These are phyloP conservation scores for Buathra laborator DNA, from an alignment of 2,888 invertebrate species.

Conservation along the genomic window DNA sequence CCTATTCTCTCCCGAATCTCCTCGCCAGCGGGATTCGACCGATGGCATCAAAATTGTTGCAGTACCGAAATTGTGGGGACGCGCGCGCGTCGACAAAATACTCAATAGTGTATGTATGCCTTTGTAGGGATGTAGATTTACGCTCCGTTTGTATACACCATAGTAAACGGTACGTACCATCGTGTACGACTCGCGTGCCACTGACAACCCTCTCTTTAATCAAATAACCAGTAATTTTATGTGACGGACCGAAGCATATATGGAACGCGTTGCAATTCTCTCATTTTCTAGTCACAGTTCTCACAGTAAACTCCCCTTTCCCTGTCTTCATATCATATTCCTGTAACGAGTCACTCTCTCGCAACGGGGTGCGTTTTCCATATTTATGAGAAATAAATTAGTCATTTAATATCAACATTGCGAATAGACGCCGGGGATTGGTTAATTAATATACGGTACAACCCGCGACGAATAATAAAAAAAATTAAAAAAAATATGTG, in stretches of 20 bases:
- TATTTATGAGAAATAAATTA: slow-evolving; percentile 59
- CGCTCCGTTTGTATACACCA: background rate
- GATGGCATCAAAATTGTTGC: slow-evolving; percentile 39
- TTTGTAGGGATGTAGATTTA: background rate
- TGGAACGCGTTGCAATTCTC: slow-evolving; percentile 14
- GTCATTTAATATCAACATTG: slow-evolving; percentile 20
- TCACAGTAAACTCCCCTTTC: background rate
- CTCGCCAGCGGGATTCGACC: no score
- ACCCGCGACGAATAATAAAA: background rate
- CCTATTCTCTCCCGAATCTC: no score
- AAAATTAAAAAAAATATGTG: no score
- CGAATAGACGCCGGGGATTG: slow-evolving; percentile 19
- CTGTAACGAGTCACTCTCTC: background rate
- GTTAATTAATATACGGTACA: slow-evolving; percentile 13
- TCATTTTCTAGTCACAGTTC: slow-evolving; percentile 6
- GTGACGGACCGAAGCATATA: slow-evolving; percentile 50
- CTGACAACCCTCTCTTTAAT: slow-evolving; percentile 57
- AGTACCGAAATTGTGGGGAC: slow-evolving; percentile 34
- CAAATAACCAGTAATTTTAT: slow-evolving; percentile 65
- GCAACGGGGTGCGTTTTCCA: slow-evolving; percentile 3
- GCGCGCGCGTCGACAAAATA: slow-evolving; percentile 40
- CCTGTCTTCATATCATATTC: background rate
- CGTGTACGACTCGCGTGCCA: slow-evolving; percentile 51
- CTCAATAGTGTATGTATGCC: slow-evolving; percentile 5
- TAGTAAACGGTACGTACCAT: slow-evolving; percentile 25